Base-by-base conservation (phyloP, 2,113 vertebrate species). In the Menidia beryllina region DNA sequence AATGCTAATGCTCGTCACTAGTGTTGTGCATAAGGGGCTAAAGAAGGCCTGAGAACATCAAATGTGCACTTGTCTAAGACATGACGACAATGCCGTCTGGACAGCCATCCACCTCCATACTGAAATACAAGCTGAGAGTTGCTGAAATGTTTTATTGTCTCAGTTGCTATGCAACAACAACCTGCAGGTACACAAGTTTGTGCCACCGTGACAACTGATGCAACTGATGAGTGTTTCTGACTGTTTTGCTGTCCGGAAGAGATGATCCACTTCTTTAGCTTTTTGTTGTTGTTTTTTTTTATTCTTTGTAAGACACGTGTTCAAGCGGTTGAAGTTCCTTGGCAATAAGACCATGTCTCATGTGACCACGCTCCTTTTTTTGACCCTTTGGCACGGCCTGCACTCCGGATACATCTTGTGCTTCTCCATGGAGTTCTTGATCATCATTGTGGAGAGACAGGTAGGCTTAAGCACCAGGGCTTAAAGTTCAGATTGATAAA, bases 371-470 rank as follows among this genome's bases (percentile, higher is more conserved):
- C 79, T 99, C 77, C 51, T 98, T 14, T 99, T 99, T 90, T 84
- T 99, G 89, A 93, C 97, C 1, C 63, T 98, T 70, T 99, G 97
- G 97, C 98, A 98, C 0, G 97, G 97, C 55, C 93, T 98, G 30
- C 97, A 99, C 90, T 98, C 97, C 0, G 98, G 97, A 41, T 99
- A 99, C 92, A 70, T 98, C 82, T 48, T 99, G 74, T 99, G 97
- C 90, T 99, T 99, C 91, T 96, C 96, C 27, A 94, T 99, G 96
- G 98, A 99, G 90, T 91, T 98, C 85, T 92, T 99, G 47, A 99
- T 99, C 61, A 95, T 99, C 73, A 92, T 92, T 1, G 94, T 96
- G 64, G 98, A 99, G 84, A 94, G 92, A 93, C 94, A 96, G 96
- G 98, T 98, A 72, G 5, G 13, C 27, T 41, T 20, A 27, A 39